A percentile compares a stretch with the other conserved stretches of the same genome.
Evolutionary conservation across 2,113 vertebrate genomes (phyloP).

Genomic region (Manacus vitellinus): DNA sequence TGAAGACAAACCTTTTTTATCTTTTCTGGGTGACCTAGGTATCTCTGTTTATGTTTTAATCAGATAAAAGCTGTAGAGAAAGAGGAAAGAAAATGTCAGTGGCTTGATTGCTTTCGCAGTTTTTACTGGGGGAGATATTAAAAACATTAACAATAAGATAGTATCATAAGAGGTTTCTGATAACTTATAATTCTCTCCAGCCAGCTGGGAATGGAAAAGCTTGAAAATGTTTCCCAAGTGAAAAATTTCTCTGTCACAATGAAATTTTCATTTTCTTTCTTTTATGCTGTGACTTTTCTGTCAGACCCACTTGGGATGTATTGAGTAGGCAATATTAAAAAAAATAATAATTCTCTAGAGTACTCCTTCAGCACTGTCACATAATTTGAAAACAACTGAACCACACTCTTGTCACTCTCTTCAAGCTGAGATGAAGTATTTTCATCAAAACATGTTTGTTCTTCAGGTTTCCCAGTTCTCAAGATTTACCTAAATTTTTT

Average conservation of each 20-base stretch:
- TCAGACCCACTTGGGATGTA: neutral
- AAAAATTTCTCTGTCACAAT: conserved; percentile 31
- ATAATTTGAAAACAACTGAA: conserved; percentile 8
- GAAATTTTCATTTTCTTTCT: conserved; percentile 42
- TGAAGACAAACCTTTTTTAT: neutral
- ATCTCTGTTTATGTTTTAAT: conserved; percentile 36
- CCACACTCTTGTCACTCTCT: neutral
- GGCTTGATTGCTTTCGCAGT: conserved; percentile 33
- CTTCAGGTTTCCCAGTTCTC: neutral
- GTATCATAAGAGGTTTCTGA: conserved; percentile 32
- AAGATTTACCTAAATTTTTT: neutral
- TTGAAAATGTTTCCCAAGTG: conserved; percentile 24
- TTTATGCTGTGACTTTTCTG: conserved; percentile 16
- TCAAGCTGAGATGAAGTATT: neutral
- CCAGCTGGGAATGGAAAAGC: conserved; percentile 26
- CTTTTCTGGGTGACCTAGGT: neutral
- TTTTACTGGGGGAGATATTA: conserved; percentile 48
- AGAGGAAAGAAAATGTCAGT: conserved; percentile 29
- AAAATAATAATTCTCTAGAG: neutral
- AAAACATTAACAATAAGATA: conserved; percentile 54
- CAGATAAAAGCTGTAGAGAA: neutral
- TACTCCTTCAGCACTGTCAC: neutral
- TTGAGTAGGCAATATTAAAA: conserved; percentile 9
- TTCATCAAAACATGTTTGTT: neutral
- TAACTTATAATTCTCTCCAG: conserved; percentile 22